phyloP scores from a whole-genome alignment of 2,797 vertebrate species.

The Protosalanx chinensis region DNA sequence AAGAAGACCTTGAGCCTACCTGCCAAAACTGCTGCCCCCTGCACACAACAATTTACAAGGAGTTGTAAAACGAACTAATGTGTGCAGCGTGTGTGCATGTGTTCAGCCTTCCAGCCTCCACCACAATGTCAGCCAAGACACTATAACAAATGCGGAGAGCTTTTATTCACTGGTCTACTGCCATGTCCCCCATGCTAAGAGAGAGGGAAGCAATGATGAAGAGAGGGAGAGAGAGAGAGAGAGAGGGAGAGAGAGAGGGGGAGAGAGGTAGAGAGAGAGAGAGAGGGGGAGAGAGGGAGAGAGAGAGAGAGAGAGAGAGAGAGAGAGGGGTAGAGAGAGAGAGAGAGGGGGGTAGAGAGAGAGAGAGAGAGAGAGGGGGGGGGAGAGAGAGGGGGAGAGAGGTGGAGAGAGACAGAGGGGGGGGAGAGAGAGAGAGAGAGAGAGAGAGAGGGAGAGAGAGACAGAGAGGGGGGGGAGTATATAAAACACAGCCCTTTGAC shows the following conservation, averaged over 20 bases:
- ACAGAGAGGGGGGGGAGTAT: not conserved
- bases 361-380: too few relatives aligned
- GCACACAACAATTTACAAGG: slow-evolving; percentile 65
- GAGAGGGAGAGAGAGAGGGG: not conserved
- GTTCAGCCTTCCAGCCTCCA: slow-evolving; percentile 39
- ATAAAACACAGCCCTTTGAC: not conserved
- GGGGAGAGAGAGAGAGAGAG: not conserved
- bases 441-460: not conserved
- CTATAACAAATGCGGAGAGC: slow-evolving; percentile 66
- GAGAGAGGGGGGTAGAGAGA: too few relatives aligned
- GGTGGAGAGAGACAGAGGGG: not conserved
- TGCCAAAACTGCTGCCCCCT: slow-evolving; percentile 61
- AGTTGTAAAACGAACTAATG: slow-evolving; percentile 60
- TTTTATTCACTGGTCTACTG: slow-evolving; percentile 70
- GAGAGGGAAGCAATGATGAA: slow-evolving; percentile 25
- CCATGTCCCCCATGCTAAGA: slow-evolving; percentile 44
- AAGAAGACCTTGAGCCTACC: slow-evolving; percentile 72
- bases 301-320: too few relatives aligned
- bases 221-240: slow-evolving; percentile 13
- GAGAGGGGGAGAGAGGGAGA: too few relatives aligned
- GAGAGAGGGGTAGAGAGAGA: too few relatives aligned
- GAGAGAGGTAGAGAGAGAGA: too few relatives aligned
- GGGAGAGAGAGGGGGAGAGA: not conserved
- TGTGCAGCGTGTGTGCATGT: not conserved
- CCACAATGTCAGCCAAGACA: slow-evolving; percentile 76